Evolutionary conservation across 2,888 invertebrate genomes (phyloP), one percentile per base, ranked within the genome.

Genomic region (Tiliacea aurago): DNA sequence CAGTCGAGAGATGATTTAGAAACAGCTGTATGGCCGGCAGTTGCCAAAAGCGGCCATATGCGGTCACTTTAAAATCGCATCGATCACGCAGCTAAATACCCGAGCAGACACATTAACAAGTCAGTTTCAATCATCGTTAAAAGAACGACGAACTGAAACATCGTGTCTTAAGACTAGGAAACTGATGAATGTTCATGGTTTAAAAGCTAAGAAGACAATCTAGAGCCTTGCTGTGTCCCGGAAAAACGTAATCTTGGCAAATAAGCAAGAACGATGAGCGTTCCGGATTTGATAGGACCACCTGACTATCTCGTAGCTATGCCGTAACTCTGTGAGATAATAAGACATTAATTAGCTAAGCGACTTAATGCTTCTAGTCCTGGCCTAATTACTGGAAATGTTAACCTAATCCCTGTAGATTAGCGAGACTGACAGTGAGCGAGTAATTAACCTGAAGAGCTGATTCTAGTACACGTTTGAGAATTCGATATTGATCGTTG

Each of bases 101-200:
- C 63, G 63, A 70, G 51, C 81, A 84, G 84, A 81, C 81, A 64
- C 80, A 86, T 85, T 77, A 81, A 83, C 69, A 70, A 72, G 76
- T 76, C 80, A 74, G 84, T 70, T 83, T 71, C 75, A 87, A 85
- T 87, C 78, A 84, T 84, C 81, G 81, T 78, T 78, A 75, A 79
- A 78, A 56, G 78, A 75, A 53, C 65, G 66, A 77, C 79, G 66
- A 70, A 84, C 77, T 74, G 71, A 73, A 73, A 70, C 73, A 61
- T 66, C 47, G 71, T 72, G 70, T 62, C 63, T 78, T 75, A 62
- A 75, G 66, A 77, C 73, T 70, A 68, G 74, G 58, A 69, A 77
- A 68, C 68, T 55, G 64, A 61, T 55, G 64, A 61, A n/a, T 56
- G 47, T 56, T 56, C 33, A 65, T 13, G n/a, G 49, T 62, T 70